Conservation (phyloP, 2,113 vertebrate species). For the Urocolius indicus region DNA sequence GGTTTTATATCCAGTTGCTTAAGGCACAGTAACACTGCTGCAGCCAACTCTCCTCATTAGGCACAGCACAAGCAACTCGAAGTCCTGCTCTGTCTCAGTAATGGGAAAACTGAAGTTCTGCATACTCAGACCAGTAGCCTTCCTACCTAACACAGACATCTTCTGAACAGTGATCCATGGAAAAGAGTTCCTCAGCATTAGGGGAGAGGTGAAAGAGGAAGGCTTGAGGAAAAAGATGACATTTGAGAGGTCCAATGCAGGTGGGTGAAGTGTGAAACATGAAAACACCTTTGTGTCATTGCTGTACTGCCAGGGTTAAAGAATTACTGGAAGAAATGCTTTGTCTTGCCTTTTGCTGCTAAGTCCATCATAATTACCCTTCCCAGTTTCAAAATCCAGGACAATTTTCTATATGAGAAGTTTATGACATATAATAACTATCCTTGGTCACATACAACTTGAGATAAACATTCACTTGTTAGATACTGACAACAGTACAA, state of each 20-base stretch:
- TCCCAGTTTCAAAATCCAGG: neutral
- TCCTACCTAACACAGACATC: neutral
- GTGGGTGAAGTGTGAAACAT: neutral
- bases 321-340: neutral
- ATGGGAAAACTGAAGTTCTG: neutral
- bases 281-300: fast-evolving
- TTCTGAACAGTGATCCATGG: neutral
- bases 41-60: neutral
- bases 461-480: neutral
- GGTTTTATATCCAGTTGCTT: neutral
- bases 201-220: neutral
- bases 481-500: neutral
- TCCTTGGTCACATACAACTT: neutral
- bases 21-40: fast-evolving
- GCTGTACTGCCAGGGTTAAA: neutral
- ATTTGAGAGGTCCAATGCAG: neutral
- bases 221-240: neutral
- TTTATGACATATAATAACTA: neutral
- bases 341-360: neutral
- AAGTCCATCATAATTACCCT: neutral
- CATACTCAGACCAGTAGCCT: neutral
- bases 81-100: neutral
- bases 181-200: neutral
- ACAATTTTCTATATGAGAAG: neutral
- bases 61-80: neutral